These are phyloP conservation scores for Athene cunicularia DNA, from an alignment of 2,113 vertebrate genomes.

Conservation along the genomic window DNA sequence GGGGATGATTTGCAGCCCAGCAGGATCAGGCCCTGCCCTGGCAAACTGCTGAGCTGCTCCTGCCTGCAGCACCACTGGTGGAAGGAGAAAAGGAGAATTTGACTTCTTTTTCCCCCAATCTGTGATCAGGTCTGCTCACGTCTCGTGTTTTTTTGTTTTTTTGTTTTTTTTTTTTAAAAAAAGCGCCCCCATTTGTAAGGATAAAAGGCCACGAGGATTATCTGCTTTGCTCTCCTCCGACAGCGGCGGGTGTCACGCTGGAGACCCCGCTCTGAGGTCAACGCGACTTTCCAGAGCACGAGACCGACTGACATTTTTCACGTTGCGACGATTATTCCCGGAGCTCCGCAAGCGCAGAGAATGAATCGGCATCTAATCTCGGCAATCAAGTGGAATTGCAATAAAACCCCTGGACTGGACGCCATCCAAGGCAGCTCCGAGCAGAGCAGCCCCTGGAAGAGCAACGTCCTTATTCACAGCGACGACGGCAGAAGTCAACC, in stretches of 20 bases:
- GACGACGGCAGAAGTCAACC: background rate
- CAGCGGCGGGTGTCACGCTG: background rate
- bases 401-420: background rate
- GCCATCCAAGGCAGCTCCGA: background rate
- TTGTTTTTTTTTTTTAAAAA: too few relatives aligned
- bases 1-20: background rate
- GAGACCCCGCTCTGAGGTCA: background rate
- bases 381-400: background rate
- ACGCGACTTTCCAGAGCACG: rapidly evolving
- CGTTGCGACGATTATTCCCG: background rate
- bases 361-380: background rate
- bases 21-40: background rate
- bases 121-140: background rate
- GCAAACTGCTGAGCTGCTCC: background rate
- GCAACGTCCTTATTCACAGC: background rate
- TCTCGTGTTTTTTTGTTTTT: too few relatives aligned
- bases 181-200: background rate
- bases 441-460: background rate
- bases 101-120: rapidly evolving
- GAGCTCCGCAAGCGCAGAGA: background rate
- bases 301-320: background rate
- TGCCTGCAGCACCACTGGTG: background rate
- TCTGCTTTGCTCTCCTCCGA: background rate
- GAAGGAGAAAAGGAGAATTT: too few relatives aligned
- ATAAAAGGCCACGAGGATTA: background rate